Base-by-base conservation (phyloP, 1,140 invertebrate genomes). In the Dendrolimus kikuchii region DNA sequence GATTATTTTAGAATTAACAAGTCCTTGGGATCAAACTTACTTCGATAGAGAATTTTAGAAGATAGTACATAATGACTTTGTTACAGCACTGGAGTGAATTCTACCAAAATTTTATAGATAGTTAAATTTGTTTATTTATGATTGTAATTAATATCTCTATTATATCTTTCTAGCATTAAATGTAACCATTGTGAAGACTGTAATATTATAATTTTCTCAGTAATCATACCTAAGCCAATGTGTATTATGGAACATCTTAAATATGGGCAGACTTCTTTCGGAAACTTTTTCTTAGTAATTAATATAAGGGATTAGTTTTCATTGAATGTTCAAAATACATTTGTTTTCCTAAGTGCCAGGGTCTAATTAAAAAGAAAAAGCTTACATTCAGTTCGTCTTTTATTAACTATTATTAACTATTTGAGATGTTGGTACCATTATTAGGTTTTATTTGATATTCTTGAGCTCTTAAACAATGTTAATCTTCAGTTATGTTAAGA, bases 11-110 rank as follows among this genome's bases (percentile, higher is more conserved):
- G 51, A 64, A 49, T 50, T 54, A 59, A 64, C 50, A 67, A 51
- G 51, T 73, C 66, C 68, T 73, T 73, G 76, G 76, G 76, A 79
- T 70, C 74, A 79, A 79, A 70, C 66, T 70, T 68, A 68, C 66
- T 69, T 66, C 64, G 64, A 60, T 60, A 54, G 57, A 52, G 50
- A 60, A 52, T 53, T 47, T 49, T 52, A 57, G 56, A 49, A 49
- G 40, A 46, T 38, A 46, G 43, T 50, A 50, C 39, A 41, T 41
- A 41, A 7, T 50, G 6, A 36, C 40, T 50, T 23, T 40, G 10
- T 49, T 49, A 46, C 55, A 56, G 56, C 43, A 60, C 57, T 53
- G 56, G 61, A 61, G 59, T 57, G 57, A 59, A 42, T 42, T 23
- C 7, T 39, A 40, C 37, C 38, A 51, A 39, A 3, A 43, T 43